These are phyloP conservation scores for Scortum barcoo DNA, from an alignment of 2,113 vertebrate genomes.

Conservation along the genomic window DNA sequence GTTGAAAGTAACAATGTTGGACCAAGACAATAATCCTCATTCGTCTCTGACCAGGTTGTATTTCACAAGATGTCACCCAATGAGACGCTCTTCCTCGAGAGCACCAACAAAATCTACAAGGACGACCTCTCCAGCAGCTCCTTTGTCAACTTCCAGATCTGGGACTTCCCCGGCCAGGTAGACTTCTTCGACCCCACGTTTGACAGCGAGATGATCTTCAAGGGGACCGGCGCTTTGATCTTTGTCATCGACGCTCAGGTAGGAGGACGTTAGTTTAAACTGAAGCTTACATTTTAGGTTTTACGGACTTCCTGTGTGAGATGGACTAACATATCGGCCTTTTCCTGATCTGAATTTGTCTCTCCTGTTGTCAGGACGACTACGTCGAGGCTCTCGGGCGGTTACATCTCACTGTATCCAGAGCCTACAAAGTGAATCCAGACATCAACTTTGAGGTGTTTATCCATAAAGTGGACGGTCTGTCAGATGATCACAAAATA, in stretches of 20 bases:
- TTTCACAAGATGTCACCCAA: slow-evolving; percentile 99
- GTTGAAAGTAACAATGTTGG: background rate
- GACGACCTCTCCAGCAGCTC: slow-evolving; percentile 99
- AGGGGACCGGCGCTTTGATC: slow-evolving; percentile 96
- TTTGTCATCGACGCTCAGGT: slow-evolving; percentile 98
- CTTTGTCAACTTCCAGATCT: slow-evolving; percentile 99
- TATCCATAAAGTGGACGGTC: slow-evolving; percentile 98
- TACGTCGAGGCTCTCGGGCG: slow-evolving; percentile 95
- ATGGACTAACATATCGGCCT: background rate
- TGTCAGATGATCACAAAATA: slow-evolving; percentile 98
- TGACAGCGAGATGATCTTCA: slow-evolving; percentile 99
- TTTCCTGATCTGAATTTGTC: background rate
- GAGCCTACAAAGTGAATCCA: slow-evolving; percentile 95
- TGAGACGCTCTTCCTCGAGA: slow-evolving; percentile 97
- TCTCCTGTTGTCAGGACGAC: slow-evolving; percentile 87
- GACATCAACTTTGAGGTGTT: slow-evolving; percentile 99
- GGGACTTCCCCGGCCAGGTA: slow-evolving; percentile 99
- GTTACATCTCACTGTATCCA: slow-evolving; percentile 94
- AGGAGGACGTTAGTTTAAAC: slow-evolving; percentile 3
- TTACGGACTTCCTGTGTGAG: slow-evolving; percentile 14
- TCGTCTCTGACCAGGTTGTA: slow-evolving; percentile 86
- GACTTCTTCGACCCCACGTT: slow-evolving; percentile 98
- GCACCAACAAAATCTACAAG: slow-evolving; percentile 99
- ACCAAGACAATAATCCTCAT: background rate
- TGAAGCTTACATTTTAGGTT: background rate